Conservation (phyloP, 2,113 vertebrate genomes). For the Percina caprodes region DNA sequence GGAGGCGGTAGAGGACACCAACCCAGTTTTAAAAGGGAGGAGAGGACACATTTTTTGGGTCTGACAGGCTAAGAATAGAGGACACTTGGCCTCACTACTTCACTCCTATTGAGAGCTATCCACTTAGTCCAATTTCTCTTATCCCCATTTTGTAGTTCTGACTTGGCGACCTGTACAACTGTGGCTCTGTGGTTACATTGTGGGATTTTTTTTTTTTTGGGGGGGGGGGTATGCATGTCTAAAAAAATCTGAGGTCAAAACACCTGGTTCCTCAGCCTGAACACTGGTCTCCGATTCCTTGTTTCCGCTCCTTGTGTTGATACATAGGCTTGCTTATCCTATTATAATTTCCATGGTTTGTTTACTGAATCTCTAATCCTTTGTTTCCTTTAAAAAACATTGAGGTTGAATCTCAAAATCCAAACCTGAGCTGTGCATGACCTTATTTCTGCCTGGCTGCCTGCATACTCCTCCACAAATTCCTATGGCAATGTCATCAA, state of each 20-base stretch:
- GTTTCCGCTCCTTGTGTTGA: slow-evolving; percentile 30
- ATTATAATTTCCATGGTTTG: slow-evolving; percentile 38
- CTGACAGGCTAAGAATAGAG: slow-evolving; percentile 72
- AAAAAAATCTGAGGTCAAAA: background rate
- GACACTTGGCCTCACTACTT: slow-evolving; percentile 51
- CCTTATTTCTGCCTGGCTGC: slow-evolving; percentile 48
- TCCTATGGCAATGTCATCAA: slow-evolving; percentile 35
- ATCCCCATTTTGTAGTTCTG: slow-evolving; percentile 26
- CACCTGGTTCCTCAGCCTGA: slow-evolving; percentile 32
- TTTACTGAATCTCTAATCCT: slow-evolving; percentile 53
- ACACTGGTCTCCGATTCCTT: slow-evolving; percentile 20
- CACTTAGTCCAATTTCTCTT: slow-evolving; percentile 26
- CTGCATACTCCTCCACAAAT: slow-evolving; percentile 24
- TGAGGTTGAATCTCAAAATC: slow-evolving; percentile 59
- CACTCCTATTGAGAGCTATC: slow-evolving; percentile 46
- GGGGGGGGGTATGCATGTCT: slow-evolving; percentile 4
- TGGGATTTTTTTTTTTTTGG: slow-evolving; percentile 1
- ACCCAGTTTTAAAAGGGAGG: slow-evolving; percentile 65
- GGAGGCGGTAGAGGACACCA: slow-evolving; percentile 54
- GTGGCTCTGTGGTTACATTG: background rate
- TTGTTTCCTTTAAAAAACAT: slow-evolving; percentile 54
- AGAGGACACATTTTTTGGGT: slow-evolving; percentile 48
- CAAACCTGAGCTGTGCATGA: slow-evolving; percentile 58
- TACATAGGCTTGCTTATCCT: slow-evolving; percentile 21
- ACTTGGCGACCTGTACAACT: slow-evolving; percentile 25